Base-by-base conservation (phyloP, 2,113 vertebrate species). In the Hymenochirus boettgeri region DNA sequence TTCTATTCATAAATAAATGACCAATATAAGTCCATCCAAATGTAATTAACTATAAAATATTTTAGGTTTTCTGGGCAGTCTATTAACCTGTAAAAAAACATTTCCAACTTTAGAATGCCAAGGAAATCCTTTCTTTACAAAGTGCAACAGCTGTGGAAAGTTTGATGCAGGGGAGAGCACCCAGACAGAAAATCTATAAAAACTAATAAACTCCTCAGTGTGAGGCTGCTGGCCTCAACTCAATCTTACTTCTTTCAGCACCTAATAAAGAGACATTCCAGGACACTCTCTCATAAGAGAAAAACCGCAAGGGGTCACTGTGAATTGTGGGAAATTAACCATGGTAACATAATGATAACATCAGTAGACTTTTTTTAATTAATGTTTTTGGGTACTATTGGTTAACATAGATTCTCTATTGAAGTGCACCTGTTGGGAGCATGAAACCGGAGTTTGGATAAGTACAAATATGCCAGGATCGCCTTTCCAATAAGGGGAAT, bases 221-320 rank as follows among this genome's bases (percentile, higher is more conserved):
- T 86, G 88, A 77, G 83, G 82, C 82, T 80, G 73, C 77, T 88
- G 85, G 85, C 86, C 84, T 81, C 76, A 80, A 79, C 80, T 82
- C 84, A 82, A 83, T 79, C 77, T 75, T 73, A 57, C 85, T 83
- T 84, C 83, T 83, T 73, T 59, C 86, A 81, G 82, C 85, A 86
- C 86, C 87, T 88, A 78, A 76, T 86, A 86, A 88, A 88, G 84
- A 84, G 84, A 79, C 85, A 87, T 88, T 88, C 87, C 86, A 76
- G 86, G 87, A 86, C 85, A 85, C 80, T 77, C 77, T 71, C 81
- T 87, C 84, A 86, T 83, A 80, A 87, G 83, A 83, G 82, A 80
- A 82, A 70, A 76, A 74, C 72, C 85, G 86, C 81, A 85, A 74
- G 86, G 87, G 82, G 86, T 80, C 80, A 60, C 4, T 45, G 65